Evolutionary conservation across 2,888 invertebrate species (phyloP), one percentile per base, ranked within the genome.

Genomic region (Pinctada fucata): DNA sequence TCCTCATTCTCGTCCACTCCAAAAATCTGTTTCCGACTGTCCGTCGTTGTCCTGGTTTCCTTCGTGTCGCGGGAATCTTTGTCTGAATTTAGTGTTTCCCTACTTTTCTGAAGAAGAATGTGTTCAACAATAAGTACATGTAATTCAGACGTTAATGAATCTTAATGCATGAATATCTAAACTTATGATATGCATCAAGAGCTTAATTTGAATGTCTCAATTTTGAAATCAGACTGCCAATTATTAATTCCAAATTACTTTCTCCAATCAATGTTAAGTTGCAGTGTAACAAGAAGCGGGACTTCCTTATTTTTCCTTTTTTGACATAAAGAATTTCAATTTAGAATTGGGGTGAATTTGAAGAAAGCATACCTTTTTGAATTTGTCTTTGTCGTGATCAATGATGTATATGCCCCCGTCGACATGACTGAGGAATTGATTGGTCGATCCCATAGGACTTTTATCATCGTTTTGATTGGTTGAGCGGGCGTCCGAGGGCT

Each of bases 1-100:
- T 86, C 88, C 48, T 86, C 84, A 72, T 87, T 86, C 79, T 88
- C 88, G 73, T 88, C 87, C 8, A 85, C 86, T 2, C 85, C 88
- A 58, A 83, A 87, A n/a, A 83, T 73, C 64, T 85, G 85, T 6
- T 81, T 82, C n/a, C 81, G 69, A 75, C 84, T 83, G 31, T 50
- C 63, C 0, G 51, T 31, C 4, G 65, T 77, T 49, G 72, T 72
- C 66, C 51, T 45, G 16, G 66, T 51, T 47, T 49, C 66, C 16
- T 4, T 71, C 3, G 51, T 71, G 45, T 52, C 52, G 1, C 52
- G 51, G 3, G 52, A 51, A 45, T 71, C 45, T 51, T 52, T 16
- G 3, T 71, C 68, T n/a, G 68, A 68, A n/a, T 16, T 68, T 16
- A 50, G 48, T 2, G 68, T 68, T 48, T 48, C 68, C 68, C 50